phyloP scores from a whole-genome alignment of 2,797 vertebrate genomes.

The Argentina silus region DNA sequence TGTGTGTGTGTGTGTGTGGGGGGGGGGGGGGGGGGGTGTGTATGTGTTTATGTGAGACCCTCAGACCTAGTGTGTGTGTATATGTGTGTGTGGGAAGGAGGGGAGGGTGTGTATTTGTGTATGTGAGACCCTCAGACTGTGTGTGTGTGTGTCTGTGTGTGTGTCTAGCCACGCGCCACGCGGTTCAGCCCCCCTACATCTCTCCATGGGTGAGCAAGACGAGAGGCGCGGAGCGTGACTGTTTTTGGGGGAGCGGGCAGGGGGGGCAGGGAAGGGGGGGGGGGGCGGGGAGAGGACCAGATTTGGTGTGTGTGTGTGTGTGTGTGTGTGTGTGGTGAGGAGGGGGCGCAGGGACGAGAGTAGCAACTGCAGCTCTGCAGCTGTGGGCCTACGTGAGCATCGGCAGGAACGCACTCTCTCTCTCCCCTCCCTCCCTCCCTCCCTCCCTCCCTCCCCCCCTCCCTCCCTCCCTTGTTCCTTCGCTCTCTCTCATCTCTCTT shows the following conservation, averaged over 20 bases:
- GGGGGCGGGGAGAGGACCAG: constrained; percentile 39
- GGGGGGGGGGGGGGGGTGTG: too few relatives aligned
- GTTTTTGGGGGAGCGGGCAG: not conserved
- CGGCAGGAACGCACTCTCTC: constrained; percentile 67
- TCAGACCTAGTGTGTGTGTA: constrained; percentile 7
- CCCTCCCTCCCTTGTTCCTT: constrained; percentile 25
- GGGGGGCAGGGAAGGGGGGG: constrained; percentile 17
- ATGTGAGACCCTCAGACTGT: not conserved
- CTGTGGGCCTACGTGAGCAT: constrained; percentile 79
- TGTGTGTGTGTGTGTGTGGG: too few relatives aligned
- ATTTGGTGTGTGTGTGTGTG: constrained; percentile 37
- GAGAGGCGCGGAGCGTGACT: constrained; percentile 59
- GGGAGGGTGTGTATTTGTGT: too few relatives aligned
- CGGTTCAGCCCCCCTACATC: constrained; percentile 19
- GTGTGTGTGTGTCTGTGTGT: too few relatives aligned
- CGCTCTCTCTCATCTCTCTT: constrained; percentile 18
- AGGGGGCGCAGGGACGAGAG: constrained; percentile 51
- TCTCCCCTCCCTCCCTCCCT: constrained; percentile 28
- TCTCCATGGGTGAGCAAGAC: constrained; percentile 30
- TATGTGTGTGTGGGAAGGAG: constrained; percentile 19
- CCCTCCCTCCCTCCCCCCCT: constrained; percentile 40
- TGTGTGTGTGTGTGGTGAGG: constrained; percentile 35
- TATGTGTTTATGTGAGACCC: too few relatives aligned
- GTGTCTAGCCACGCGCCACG: constrained; percentile 1
- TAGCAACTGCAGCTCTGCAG: constrained; percentile 70